A percentile compares a stretch with the other conserved stretches of the same genome.
These are phyloP conservation scores for Gerris buenoi DNA, from an alignment of 1,140 invertebrate species.

Conservation along the genomic window DNA sequence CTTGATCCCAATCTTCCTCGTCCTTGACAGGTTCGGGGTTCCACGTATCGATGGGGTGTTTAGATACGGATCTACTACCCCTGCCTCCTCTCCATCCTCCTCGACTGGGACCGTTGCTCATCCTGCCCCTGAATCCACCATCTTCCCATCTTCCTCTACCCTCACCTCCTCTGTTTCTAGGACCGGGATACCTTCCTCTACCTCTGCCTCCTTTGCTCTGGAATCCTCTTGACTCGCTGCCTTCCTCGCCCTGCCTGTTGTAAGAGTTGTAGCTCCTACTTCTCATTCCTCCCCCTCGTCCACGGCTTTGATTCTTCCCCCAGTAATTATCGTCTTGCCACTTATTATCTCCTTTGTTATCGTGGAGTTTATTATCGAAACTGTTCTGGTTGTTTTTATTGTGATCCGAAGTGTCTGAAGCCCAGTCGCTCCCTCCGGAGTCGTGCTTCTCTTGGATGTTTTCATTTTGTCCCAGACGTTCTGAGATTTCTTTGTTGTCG, in stretches of 20 bases:
- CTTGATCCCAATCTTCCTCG: slow-evolving; percentile 4
- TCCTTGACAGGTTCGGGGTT: neutral
- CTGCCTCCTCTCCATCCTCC: neutral
- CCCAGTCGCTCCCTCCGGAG: neutral
- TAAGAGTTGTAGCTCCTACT: neutral
- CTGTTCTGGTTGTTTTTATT: neutral
- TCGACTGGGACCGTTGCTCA: neutral
- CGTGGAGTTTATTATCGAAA: neutral
- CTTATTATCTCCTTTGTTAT: neutral
- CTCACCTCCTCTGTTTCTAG: neutral
- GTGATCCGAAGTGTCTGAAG: slow-evolving; percentile 2
- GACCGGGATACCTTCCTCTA: neutral
- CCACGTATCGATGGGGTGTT: neutral
- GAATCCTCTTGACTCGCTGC: neutral
- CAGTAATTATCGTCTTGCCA: neutral
- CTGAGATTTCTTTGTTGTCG: slow-evolving; percentile 2
- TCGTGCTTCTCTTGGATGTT: neutral
- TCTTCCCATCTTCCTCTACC: neutral
- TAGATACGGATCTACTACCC: neutral
- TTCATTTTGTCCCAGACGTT: neutral
- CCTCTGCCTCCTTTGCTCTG: neutral
- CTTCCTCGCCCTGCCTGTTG: neutral
- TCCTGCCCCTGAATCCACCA: neutral
- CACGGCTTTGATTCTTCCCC: neutral
- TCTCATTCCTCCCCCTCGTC: neutral